Evolutionary conservation across 2,113 vertebrate genomes (phyloP).

Genomic region (Holacanthus passer): DNA sequence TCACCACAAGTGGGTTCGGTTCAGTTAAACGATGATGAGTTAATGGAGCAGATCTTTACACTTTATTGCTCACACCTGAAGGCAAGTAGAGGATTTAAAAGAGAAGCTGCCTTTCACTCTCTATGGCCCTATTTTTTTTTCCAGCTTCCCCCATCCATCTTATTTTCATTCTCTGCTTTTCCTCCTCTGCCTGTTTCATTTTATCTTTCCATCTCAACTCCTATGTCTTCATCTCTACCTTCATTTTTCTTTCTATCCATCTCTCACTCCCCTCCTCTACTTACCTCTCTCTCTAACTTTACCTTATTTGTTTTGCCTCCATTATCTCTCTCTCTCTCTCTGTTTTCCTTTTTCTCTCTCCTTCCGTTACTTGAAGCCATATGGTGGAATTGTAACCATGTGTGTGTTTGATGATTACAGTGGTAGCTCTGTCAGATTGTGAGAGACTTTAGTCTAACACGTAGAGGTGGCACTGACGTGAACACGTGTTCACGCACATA

Average conservation of each 20-base stretch:
- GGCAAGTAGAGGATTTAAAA: conserved; percentile 3
- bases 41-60: not conserved
- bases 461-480: conserved; percentile 35
- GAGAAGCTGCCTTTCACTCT: not conserved
- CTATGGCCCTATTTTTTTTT: not conserved
- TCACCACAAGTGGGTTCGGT: not conserved
- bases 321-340: conserved; percentile 32
- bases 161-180: not conserved
- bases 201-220: conserved; percentile 10
- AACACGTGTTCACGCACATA: not conserved
- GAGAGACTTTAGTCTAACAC: conserved; percentile 51
- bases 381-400: conserved; percentile 71
- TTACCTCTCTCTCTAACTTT: conserved; percentile 5
- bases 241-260: not conserved
- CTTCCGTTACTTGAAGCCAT: conserved; percentile 62
- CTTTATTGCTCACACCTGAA: not conserved
- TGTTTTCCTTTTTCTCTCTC: conserved; percentile 38
- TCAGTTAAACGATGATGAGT: not conserved
- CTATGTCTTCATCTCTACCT: conserved; percentile 13
- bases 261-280: not conserved
- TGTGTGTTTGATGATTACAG: conserved; percentile 74
- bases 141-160: not conserved
- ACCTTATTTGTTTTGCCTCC: conserved; percentile 31
- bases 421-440: conserved; percentile 68
- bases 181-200: not conserved